Evolutionary conservation across 2,888 invertebrate species (phyloP).

Genomic region (Drosophila neutralis): DNA sequence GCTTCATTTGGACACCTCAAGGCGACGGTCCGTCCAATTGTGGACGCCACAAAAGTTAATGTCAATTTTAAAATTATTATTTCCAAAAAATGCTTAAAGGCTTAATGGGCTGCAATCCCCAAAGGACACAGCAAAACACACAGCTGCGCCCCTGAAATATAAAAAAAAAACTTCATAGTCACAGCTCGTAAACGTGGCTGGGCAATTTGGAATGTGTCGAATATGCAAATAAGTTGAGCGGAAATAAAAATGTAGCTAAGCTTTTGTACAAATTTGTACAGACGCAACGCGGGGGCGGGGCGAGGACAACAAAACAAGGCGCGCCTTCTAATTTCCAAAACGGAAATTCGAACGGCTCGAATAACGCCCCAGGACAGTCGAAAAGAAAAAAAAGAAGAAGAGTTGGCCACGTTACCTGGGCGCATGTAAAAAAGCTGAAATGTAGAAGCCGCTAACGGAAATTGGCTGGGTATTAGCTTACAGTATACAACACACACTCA

Average conservation of each 20-base stretch:
- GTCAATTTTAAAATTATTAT: conserved; percentile 63
- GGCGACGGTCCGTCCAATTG: neutral
- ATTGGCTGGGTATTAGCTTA: conserved; percentile 77
- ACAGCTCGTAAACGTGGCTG: conserved; percentile 38
- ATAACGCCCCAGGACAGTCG: conserved; percentile 45
- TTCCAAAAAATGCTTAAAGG: conserved; percentile 33
- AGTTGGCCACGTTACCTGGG: conserved; percentile 49
- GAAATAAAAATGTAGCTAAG: conserved; percentile 59
- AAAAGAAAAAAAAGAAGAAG: conserved; percentile 5
- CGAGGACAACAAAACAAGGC: conserved; percentile 25
- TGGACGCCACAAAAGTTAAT: conserved; percentile 37
- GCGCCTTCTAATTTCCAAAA: conserved; percentile 72
- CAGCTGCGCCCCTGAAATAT: conserved; percentile 5
- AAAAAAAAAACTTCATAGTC: conserved; percentile 33
- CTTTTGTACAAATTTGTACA: conserved; percentile 75
- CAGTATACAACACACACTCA: conserved; percentile 29
- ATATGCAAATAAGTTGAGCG: conserved; percentile 67
- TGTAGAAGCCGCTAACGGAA: conserved; percentile 59
- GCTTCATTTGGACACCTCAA: conserved; percentile 60
- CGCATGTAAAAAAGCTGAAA: conserved; percentile 32
- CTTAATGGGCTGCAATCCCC: conserved; percentile 36
- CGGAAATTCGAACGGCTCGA: conserved; percentile 76
- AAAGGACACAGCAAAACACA: conserved; percentile 22
- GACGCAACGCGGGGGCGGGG: conserved; percentile 24
- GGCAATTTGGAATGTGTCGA: conserved; percentile 58